These are phyloP conservation scores for Calliphora vicina DNA, from an alignment of 1,140 invertebrate species.

Conservation along the genomic window DNA sequence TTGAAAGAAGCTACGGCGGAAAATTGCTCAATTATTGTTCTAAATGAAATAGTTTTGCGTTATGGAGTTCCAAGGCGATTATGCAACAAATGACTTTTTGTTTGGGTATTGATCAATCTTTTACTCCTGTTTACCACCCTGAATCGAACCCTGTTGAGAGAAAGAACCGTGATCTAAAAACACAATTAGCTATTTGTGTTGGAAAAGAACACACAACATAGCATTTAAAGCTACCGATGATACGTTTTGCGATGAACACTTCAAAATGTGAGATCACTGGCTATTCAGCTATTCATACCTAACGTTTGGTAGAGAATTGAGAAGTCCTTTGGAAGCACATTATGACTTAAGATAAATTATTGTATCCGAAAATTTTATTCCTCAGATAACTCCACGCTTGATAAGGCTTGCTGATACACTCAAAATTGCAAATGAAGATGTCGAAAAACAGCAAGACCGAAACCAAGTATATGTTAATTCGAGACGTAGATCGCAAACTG, in stretches of 20 bases:
- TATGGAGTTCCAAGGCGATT: too few species aligned
- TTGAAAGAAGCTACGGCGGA: slow-evolving; percentile 36
- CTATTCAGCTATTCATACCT: slow-evolving; percentile 57
- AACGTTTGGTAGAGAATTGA: slow-evolving; percentile 52
- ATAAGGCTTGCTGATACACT: not conserved
- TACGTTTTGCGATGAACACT: slow-evolving; percentile 22
- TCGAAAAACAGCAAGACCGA: not conserved
- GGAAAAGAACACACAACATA: slow-evolving; percentile 55
- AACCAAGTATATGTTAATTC: not conserved
- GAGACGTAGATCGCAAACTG: not conserved
- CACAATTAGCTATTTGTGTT: slow-evolving; percentile 55
- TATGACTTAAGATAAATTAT: not conserved
- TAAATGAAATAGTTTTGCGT: slow-evolving; percentile 27
- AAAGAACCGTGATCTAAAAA: slow-evolving; percentile 51
- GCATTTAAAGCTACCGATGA: slow-evolving; percentile 50
- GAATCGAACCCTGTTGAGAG: not conserved
- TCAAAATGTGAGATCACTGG: slow-evolving; percentile 27
- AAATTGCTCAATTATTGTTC: not conserved
- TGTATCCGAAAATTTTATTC: not conserved
- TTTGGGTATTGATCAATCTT: not conserved
- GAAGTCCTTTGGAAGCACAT: not conserved
- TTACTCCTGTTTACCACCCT: not conserved
- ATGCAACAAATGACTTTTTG: slow-evolving; percentile 51
- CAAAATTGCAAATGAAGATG: not conserved
- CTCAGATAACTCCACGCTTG: not conserved